These are phyloP conservation scores for Willisornis vidua DNA, from an alignment of 2,113 vertebrate genomes.

Conservation along the genomic window DNA sequence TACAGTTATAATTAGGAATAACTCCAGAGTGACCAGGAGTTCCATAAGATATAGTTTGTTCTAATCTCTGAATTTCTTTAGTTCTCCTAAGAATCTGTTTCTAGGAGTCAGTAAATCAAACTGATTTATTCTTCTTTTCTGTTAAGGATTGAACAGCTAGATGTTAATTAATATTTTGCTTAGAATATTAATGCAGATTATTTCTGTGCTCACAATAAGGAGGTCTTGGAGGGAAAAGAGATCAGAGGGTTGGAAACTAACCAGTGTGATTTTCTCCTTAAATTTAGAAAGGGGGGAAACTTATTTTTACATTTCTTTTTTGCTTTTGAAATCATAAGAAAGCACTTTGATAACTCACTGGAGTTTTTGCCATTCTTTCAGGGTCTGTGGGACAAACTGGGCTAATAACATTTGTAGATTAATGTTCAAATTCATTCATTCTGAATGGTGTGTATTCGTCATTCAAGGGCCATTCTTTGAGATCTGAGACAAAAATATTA, in stretches of 20 bases:
- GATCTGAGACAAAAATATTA: not conserved
- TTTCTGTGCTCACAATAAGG: not conserved
- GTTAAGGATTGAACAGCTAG: not conserved
- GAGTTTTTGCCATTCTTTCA: not conserved
- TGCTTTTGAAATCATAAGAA: not conserved
- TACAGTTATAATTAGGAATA: not conserved
- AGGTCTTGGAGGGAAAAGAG: not conserved
- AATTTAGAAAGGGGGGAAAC: not conserved
- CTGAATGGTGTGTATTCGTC: not conserved
- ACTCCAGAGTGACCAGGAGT: not conserved
- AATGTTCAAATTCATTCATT: not conserved
- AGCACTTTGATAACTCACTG: not conserved
- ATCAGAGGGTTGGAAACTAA: not conserved
- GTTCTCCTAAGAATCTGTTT: not conserved
- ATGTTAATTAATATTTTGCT: conserved; percentile 25
- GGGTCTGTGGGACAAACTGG: not conserved
- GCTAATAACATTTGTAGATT: not conserved
- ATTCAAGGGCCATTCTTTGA: not conserved
- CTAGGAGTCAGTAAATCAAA: conserved; percentile 25
- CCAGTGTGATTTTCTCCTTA: not conserved
- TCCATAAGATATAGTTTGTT: conserved; percentile 21
- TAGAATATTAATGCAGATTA: not conserved
- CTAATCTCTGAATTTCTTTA: conserved; percentile 7
- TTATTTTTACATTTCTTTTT: not conserved
- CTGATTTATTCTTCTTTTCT: not conserved